Base-by-base conservation (phyloP, 1,140 invertebrate genomes). In the Sarcophaga bullata region DNA sequence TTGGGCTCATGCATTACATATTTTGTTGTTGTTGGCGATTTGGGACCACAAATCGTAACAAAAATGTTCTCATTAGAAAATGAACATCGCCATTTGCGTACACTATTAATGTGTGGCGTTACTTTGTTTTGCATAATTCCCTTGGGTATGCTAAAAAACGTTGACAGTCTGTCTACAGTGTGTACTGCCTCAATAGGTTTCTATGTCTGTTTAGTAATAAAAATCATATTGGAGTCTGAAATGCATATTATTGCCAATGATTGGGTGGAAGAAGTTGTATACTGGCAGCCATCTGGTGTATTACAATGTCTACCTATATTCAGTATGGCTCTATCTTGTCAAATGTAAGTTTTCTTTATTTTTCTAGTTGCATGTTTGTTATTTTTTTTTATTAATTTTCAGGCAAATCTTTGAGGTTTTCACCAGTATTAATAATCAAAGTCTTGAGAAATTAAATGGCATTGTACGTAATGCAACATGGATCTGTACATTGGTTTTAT, bases 371-470 rank as follows among this genome's bases (percentile, higher is more conserved):
- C 17, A 6, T 19, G 0, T 19, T 68, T 68, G 3, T 19, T 25
- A 19, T 68, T 19, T 0, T 13, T 48, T 48, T 48, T n/a, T n/a
- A n/a, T n/a, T 47, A 4, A 47, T 72, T 62, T 85, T 81, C 90
- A 97, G 96, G 82, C 98, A 99, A 91, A 90, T 99, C 48, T 99
- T 99, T 91, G 96, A 98, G 90, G 95, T 99, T 82, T 99, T 98
- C 89, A 97, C 98, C 85, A 94, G 95, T 9, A 92, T 98, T 49
- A 95, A 96, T 3, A 97, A 97, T 87, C 94, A 95, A 50, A 96
- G 96, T 11, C 89, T 98, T 58, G 96, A 97, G 84, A 96, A 95
- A 88, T 96, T 99, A 93, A 97, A 98, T 88, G 89, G 92, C 84
- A 94, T 98, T 81, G 95, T 98, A 5, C 94, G 94, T 86, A 94